Percentiles rank a stretch among this genome's conserved stretches.
These are phyloP conservation scores for Elymnias hypermnestra DNA, from an alignment of 1,140 invertebrate species.

Conservation along the genomic window DNA sequence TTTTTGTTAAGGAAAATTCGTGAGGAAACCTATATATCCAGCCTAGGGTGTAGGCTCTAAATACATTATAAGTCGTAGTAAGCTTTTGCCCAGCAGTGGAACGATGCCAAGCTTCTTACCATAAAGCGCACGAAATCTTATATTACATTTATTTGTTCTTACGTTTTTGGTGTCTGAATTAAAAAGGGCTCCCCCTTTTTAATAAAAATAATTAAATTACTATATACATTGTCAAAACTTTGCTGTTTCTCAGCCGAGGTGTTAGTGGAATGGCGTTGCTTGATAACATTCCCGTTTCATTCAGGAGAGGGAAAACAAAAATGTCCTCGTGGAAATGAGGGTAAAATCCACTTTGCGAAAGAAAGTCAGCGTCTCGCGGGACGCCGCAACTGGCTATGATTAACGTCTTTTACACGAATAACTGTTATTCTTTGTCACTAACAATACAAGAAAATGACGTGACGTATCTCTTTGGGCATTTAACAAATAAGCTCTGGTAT, in stretches of 20 bases:
- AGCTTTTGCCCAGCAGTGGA: no score
- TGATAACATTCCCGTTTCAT: slow-evolving; percentile 40
- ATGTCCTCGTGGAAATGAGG: slow-evolving; percentile 53
- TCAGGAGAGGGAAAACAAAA: slow-evolving; percentile 41
- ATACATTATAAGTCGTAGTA: no score
- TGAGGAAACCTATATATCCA: no score
- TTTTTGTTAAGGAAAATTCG: no score
- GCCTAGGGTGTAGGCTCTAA: no score
- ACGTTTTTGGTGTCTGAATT: no score
- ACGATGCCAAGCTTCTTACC: no score
- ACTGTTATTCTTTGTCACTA: slow-evolving; percentile 37
- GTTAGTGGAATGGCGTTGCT: slow-evolving; percentile 26
- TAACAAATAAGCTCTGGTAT: slow-evolving; percentile 7
- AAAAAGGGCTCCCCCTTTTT: no score
- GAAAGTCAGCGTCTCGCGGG: slow-evolving; percentile 32
- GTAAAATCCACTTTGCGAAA: slow-evolving; percentile 31
- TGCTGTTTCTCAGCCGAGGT: background rate
- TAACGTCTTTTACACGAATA: slow-evolving; percentile 48
- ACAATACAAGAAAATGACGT: slow-evolving; percentile 28
- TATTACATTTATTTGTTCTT: no score
- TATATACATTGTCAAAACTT: no score
- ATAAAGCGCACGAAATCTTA: no score
- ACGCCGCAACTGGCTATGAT: slow-evolving; percentile 35
- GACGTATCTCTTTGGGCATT: slow-evolving; percentile 15
- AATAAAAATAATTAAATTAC: no score